These are phyloP conservation scores for Rallus crepitans DNA, from an alignment of 2,797 vertebrate genomes.

Conservation along the genomic window DNA sequence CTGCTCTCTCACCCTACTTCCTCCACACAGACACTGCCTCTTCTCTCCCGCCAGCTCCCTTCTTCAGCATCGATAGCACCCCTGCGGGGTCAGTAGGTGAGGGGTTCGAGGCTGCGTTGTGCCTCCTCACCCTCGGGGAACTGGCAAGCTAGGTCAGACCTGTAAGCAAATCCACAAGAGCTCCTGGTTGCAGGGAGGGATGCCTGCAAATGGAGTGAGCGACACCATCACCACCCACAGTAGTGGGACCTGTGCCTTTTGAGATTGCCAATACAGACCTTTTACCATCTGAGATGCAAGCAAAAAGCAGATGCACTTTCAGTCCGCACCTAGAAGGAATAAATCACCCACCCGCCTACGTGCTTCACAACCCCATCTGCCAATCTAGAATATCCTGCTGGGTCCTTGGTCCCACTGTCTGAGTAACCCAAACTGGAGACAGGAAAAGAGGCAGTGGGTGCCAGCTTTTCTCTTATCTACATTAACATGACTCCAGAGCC, in stretches of 20 bases:
- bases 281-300: background rate
- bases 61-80: rapidly evolving
- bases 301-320: background rate
- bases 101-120: background rate
- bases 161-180: background rate
- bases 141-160: background rate
- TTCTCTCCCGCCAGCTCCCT: background rate
- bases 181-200: background rate
- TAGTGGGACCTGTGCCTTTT: rapidly evolving
- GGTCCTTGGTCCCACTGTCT: background rate
- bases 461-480: background rate
- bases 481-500: background rate
- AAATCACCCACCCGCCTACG: background rate
- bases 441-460: rapidly evolving
- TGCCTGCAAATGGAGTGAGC: background rate
- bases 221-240: rapidly evolving
- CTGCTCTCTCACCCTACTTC: background rate
- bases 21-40: background rate
- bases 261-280: background rate
- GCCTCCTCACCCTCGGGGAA: background rate
- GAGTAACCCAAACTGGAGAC: background rate
- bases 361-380: background rate
- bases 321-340: background rate
- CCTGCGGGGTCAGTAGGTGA: background rate
- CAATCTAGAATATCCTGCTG: background rate